Evolutionary conservation across 2,797 vertebrate genomes (phyloP).

Genomic region (Thunnus albacares): DNA sequence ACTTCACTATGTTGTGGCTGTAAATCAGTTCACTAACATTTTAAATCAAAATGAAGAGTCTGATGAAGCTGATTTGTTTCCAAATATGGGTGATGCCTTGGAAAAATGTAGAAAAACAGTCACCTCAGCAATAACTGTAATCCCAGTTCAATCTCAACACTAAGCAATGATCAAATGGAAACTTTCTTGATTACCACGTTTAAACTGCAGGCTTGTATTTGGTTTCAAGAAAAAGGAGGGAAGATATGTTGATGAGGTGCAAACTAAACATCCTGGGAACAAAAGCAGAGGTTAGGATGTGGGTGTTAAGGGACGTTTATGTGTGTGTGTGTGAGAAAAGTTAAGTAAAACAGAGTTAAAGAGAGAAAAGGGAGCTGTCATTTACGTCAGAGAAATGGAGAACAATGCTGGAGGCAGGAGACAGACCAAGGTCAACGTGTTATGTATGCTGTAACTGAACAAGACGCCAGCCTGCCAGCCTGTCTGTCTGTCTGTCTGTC

Average conservation of each 20-base stretch:
- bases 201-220: constrained; percentile 8
- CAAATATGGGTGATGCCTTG: neutral
- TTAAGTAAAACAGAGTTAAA: constrained; percentile 71
- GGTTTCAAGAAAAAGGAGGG: constrained; percentile 16
- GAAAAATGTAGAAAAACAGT: neutral
- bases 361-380: constrained; percentile 70
- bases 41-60: neutral
- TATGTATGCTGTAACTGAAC: constrained; percentile 49
- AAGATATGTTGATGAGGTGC: constrained; percentile 19
- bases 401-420: constrained; percentile 80
- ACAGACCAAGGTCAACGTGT: constrained; percentile 75
- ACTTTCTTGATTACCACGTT: neutral
- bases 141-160: neutral
- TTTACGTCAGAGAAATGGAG: constrained; percentile 77
- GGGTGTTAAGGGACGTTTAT: constrained; percentile 35
- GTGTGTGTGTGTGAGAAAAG: constrained; percentile 49
- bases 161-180: constrained; percentile 6
- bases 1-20: neutral
- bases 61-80: neutral
- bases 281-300: constrained; percentile 63
- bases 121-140: constrained; percentile 2
- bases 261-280: constrained; percentile 76
- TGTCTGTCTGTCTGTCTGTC: constrained; percentile 9
- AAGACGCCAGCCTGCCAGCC: constrained; percentile 50
- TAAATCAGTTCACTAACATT: neutral